phyloP scores from a whole-genome alignment of 1,140 invertebrate species.

The Platyscapa corneri region DNA sequence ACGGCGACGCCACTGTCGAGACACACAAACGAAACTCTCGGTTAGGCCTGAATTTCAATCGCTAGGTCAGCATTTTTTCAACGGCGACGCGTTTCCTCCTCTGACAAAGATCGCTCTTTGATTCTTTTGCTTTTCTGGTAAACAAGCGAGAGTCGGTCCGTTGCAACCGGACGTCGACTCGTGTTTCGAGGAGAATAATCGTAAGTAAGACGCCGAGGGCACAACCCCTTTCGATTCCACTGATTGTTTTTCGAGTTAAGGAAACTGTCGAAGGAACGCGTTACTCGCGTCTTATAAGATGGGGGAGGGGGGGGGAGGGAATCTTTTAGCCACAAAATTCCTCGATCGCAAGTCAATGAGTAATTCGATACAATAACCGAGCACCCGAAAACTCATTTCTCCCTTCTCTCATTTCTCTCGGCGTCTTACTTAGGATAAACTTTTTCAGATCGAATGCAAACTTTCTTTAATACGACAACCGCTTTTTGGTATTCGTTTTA shows the following conservation, averaged over 20 bases:
- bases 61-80: not conserved
- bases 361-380: not conserved
- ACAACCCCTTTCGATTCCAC: not conserved
- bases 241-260: not conserved
- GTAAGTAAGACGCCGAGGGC: not conserved
- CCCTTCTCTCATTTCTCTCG: no score
- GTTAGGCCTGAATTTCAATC: not conserved
- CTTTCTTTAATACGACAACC: no score
- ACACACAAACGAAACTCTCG: not conserved
- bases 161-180: not conserved
- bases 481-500: no score
- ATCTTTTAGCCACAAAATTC: not conserved
- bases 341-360: not conserved
- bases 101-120: no score
- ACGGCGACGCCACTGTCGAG: conserved; percentile 83
- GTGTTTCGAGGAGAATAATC: not conserved
- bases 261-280: not conserved
- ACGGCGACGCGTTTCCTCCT: not conserved
- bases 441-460: no score
- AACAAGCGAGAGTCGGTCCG: no score
- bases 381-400: no score
- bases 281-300: no score
- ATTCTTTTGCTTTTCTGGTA: no score
- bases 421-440: no score
- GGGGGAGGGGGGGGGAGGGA: not conserved